Percentiles rank a stretch among this genome's conserved stretches.
Evolutionary conservation across 2,113 vertebrate genomes (phyloP).

Genomic region (Eubucco bourcierii): DNA sequence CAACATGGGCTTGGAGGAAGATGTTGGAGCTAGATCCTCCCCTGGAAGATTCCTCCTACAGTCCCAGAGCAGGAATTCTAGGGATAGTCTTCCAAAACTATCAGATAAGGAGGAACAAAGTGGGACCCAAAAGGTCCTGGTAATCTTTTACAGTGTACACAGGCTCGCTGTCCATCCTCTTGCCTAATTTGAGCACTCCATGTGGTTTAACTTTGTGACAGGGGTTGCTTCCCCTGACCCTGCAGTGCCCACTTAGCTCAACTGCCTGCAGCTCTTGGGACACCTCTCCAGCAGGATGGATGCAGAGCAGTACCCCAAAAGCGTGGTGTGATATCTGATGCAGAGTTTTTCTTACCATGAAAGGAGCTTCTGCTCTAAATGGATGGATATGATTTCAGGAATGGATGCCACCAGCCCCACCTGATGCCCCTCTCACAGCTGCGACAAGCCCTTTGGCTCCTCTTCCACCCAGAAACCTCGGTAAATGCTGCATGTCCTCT

Average conservation of each 20-base stretch:
- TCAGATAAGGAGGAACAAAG: not conserved
- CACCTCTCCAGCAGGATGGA: not conserved
- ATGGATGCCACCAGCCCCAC: not conserved
- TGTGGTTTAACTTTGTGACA: not conserved
- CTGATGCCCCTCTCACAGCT: not conserved
- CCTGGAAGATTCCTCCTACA: not conserved
- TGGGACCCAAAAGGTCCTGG: not conserved
- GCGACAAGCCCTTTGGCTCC: not conserved
- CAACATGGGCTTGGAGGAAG: not conserved
- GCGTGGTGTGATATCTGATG: not conserved
- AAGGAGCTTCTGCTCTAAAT: not conserved
- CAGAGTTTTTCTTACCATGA: not conserved
- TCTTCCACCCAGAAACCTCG: conserved; percentile 51
- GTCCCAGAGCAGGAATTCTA: not conserved
- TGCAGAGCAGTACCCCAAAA: not conserved
- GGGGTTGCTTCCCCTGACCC: not conserved
- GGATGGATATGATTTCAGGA: conserved; percentile 57
- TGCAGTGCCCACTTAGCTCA: not conserved
- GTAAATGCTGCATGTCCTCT: conserved; percentile 2
- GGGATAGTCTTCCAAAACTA: not conserved
- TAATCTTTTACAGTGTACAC: rapidly evolving
- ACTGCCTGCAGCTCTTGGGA: not conserved
- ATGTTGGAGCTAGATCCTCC: not conserved
- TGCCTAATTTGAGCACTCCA: not conserved
- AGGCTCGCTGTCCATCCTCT: not conserved